Base-by-base conservation (phyloP, 2,888 invertebrate genomes). In the Dolichopus griseipennis region DNA sequence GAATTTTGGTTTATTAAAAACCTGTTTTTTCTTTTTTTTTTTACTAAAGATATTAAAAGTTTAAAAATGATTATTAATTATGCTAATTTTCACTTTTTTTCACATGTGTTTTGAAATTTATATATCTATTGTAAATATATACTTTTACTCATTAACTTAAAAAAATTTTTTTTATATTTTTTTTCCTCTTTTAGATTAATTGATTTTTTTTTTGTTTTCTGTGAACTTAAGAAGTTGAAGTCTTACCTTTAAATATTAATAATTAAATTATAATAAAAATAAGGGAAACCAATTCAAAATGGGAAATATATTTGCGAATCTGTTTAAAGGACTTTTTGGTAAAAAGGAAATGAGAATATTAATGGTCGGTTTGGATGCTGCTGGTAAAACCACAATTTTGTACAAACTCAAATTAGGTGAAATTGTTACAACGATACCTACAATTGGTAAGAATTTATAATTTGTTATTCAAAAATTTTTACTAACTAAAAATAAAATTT, bases 301-400 rank as follows among this genome's bases (percentile, higher is more conserved):
- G 98, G 97, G 98, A 86, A 95, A 95, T 87, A 90, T 95, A 85
- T 95, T 98, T 85, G 91, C 93, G 80, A 94, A 91, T 85, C 87
- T 99, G 84, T 98, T 99, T 86, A 95, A 95, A 89, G 94, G 97
- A 87, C 93, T 99, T 77, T 98, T 99, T 85, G 98, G 99, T 86
- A 99, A 98, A 86, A 98, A 97, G 83, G 97, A 99, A 88, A 98
- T 99, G 98, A 92, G 99, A 88, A 97, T 98, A 90, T 87, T 98
- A 85, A 98, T 98, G 97, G 96, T 97, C 77, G 96, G 96, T 82
- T 88, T 97, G 82, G 97, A 98, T 88, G 97, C 97, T 80, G 98
- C 98, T 86, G 98, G 98, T 88, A 98, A 98, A 91, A 98, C 98
- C 81, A 98, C 97, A 85, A 98, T 98, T 86, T 88, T 98, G 85